Base-by-base conservation (phyloP, 2,113 vertebrate species). In the Octodon degus region DNA sequence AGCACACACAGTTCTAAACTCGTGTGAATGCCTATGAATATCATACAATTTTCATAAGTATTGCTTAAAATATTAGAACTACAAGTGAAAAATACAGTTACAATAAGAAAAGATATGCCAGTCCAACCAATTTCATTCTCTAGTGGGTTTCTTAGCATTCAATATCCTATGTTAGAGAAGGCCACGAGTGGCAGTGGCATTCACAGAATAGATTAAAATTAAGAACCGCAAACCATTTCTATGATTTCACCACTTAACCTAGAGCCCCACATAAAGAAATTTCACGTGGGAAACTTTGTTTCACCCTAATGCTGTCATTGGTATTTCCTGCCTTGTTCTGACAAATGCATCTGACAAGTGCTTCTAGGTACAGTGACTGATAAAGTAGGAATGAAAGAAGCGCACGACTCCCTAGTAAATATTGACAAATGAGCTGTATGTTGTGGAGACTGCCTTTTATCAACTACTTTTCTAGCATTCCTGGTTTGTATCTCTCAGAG, bases 101-200 rank as follows among this genome's bases (percentile, higher is more conserved):
- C 25, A 58, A 80, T 63, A 83, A 92, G 40, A 62, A 81, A 7
- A 94, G 76, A 34, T 16, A 40, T 30, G 34, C 77, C 6, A 32
- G 22, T 50, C 55, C 32, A 90, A 86, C 22, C 82, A 74, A 43
- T 83, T 90, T 95, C 77, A 86, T 88, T 95, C 72, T 89, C 82
- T 27, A 16, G 20, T 58, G 43, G 30, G 8, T 32, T 90, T 58
- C 68, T 74, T 62, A 30, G 20, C 5, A 89, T 89, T 86, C 63
- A 8, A 74, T 22, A 90, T 17, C 2, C n/a, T 55, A 55, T 9
- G 19, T 43, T 82, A 1, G 67, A 80, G 86, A 90, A 62, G 43
- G 85, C 24, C 47, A 88, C 77, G 55, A 25, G 30, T 27, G n/a
- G 53, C 34, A 37, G 1, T 32, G 8, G 20, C 19, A 58, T 43